Evolutionary conservation across 53 echinoderm and acorn worm genomes (phyloP), one percentile per base, ranked within the genome.

Genomic region (Apostichopus leukothele): DNA sequence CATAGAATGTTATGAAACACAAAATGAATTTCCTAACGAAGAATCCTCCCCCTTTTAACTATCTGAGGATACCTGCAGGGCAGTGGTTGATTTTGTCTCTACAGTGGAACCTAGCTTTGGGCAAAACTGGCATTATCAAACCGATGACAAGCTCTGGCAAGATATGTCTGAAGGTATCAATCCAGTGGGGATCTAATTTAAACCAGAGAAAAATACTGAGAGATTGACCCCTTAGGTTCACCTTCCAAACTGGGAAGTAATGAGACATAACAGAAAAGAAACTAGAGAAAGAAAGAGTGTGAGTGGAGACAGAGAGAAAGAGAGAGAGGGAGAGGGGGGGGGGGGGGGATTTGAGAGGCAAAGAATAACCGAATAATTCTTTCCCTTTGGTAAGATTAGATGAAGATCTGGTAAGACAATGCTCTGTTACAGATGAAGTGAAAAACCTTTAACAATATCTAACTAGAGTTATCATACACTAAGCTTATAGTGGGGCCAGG

Each of bases 121-220:
- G 60, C 81, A 81, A 55, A 59, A 54, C 6, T 14, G n/a, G 81
- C 59, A 19, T 22, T 60, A 22, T 55, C 71, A 81, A 81, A 20
- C 53, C n/a, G 71, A 71, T 25, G 81, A 22, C 21, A 81, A 55
- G 81, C 19, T 55, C 53, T 81, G 22, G 54, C 22, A 81, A 59
- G 21, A 51, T 55, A 81, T 54, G 55, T 81, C 81, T 81, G 81
- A 55, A 6, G 81, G 81, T 81, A 81, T 81, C 81, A 57, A 53
- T 59, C 23, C 81, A 81, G 81, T 71, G 81, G 81, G 60, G 81
- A 81, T 81, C 81, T 81, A 81, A 81, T 81, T 81, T 81, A 81
- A 81, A 81, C 81, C 81, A 81, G 54, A 55, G 55, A 55, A 55
- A 53, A 54, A 23, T 22, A 13, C 55, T 22, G 55, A 81, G 51